These are phyloP conservation scores for Drosophila persimilis DNA, from an alignment of 1,140 invertebrate species.

Conservation along the genomic window DNA sequence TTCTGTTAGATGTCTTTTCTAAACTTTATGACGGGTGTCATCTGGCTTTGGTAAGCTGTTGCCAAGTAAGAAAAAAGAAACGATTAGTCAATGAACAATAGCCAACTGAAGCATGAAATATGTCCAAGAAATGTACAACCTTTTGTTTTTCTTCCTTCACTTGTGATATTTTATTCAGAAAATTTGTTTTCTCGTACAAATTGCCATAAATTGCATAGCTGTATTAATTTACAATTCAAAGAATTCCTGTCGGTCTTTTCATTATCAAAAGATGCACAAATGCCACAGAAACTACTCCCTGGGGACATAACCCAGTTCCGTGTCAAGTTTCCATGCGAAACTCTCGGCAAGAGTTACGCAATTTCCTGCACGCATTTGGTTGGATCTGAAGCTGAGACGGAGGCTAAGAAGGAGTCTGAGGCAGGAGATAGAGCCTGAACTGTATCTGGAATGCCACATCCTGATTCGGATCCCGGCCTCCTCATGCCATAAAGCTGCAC, in stretches of 20 bases:
- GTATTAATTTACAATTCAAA: slow-evolving; percentile 1
- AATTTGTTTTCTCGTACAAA: slow-evolving; percentile 1
- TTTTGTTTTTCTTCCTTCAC: neutral
- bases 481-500: slow-evolving; percentile 53
- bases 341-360: slow-evolving; percentile 62
- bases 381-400: neutral
- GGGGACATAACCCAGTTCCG: slow-evolving; percentile 29
- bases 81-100: slow-evolving; percentile 41
- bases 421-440: slow-evolving; percentile 30
- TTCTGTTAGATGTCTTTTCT: slow-evolving; percentile 18
- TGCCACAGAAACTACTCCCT: neutral
- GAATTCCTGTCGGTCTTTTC: neutral
- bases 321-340: slow-evolving; percentile 35
- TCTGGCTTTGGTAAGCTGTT: slow-evolving; percentile 47
- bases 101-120: slow-evolving; percentile 18
- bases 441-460: slow-evolving; percentile 67
- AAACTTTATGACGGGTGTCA: slow-evolving; percentile 66
- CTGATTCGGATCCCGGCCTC: slow-evolving; percentile 31
- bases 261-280: slow-evolving; percentile 5
- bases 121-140: neutral
- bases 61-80: slow-evolving; percentile 28
- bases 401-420: too few species aligned
- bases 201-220: neutral
- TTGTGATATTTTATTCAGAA: slow-evolving; percentile 13
- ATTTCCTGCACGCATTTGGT: slow-evolving; percentile 62